phyloP scores from a whole-genome alignment of 2,113 vertebrate species.

The Amphilophus citrinellus region DNA sequence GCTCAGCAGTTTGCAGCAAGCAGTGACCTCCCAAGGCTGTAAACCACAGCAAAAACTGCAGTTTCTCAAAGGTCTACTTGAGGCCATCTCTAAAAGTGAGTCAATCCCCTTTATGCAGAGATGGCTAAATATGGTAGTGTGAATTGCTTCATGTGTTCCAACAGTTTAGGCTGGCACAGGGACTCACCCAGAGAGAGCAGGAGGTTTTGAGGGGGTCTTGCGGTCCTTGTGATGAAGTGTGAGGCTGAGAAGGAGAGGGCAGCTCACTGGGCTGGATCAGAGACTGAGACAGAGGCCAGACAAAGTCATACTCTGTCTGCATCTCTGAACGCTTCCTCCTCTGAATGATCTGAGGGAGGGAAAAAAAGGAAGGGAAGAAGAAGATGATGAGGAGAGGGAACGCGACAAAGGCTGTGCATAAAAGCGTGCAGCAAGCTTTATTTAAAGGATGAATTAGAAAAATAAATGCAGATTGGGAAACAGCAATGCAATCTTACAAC shows the following conservation, averaged over 20 bases:
- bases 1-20: no score
- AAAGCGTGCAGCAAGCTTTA: neutral
- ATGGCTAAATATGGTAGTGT: neutral
- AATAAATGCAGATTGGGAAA: constrained; percentile 17
- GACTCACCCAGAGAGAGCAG: constrained; percentile 88
- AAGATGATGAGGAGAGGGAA: neutral
- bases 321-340: constrained; percentile 89
- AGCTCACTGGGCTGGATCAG: constrained; percentile 73
- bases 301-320: constrained; percentile 83
- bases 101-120: neutral
- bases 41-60: no score
- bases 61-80: no score
- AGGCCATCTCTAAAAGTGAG: no score
- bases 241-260: constrained; percentile 74
- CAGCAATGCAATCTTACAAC: neutral
- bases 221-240: constrained; percentile 71
- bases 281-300: constrained; percentile 84
- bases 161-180: neutral
- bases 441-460: neutral
- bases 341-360: constrained; percentile 87
- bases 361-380: neutral
- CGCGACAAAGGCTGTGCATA: neutral
- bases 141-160: neutral
- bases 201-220: constrained; percentile 70
- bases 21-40: no score